Base-by-base conservation (phyloP, 2,888 invertebrate species). In the Melanargia galathea region DNA sequence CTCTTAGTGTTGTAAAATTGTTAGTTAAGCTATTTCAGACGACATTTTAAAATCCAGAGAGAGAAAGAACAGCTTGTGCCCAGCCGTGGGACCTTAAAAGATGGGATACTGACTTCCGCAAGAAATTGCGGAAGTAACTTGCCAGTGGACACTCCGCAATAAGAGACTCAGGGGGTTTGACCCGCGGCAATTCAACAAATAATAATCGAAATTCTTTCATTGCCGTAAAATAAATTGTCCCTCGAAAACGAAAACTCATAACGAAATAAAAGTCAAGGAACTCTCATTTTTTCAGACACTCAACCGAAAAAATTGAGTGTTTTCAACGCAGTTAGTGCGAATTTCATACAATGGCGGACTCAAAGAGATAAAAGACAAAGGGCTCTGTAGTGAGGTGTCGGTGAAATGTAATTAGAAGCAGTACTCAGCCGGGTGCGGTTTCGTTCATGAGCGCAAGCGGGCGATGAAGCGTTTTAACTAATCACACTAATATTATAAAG, bases 321-420 rank as follows among this genome's bases (percentile, higher is more conserved):
- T 11, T 56, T 63, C 16, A 57, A 56, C 48, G 13, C 49, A 55
- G 49, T 51, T 48, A 63, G 56, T 60, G 20, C 60, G 63, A 54
- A 60, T 54, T 63, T 60, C 60, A 60, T 49, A 66, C 63, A 63
- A 55, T 45, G 40, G 55, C 56, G 55, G 51, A 43, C 24, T 64
- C 20, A 56, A 38, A 43, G 38, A 67, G 65, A 63, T 65, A 63
- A 65, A 60, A 65, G 65, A 65, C 67, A 68, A 64, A 67, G 60
- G 58, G 20, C 57, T 58, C 48, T 45, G 56, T 49, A 46, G 52
- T 26, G 63, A 64, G 59, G 56, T 66, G 54, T 54, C 54, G 60
- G 60, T 54, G 62, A 62, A 64, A 70, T 69, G 67, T 67, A 70
- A 70, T 70, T 70, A 70, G 66, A 69, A 66, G 62, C 63, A 64